Evolutionary conservation across 1,140 invertebrate species (phyloP), one percentile per base, ranked within the genome.

Genomic region (Hypothenemus hampei): DNA sequence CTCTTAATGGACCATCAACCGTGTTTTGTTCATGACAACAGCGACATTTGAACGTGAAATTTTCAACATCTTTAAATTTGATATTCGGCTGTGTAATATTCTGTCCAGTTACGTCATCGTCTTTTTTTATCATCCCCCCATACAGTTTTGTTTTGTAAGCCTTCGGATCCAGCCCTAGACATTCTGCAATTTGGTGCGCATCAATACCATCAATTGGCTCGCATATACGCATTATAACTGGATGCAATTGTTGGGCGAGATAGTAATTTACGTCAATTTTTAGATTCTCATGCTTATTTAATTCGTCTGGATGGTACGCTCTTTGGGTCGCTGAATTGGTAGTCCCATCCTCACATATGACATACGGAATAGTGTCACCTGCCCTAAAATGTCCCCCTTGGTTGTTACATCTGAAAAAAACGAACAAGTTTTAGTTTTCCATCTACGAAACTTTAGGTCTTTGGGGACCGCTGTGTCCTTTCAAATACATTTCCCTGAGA

Each of bases 171-270:
- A 83, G 65, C 71, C 95, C 96, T 45, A 99, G 76, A 69, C 87
- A 86, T 67, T 93, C 83, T 3, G 96, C 96, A 37, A 99, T 82
- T 50, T 88, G 80, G 44, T 85, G 86, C 19, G 88, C 81, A 75
- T 98, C 94, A 46, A 91, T 89, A 2, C 92, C 93, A 61, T 97
- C 91, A 23, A 99, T 91, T 11, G 95, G 95, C 58, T 97, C 93
- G 68, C 92, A 95, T 59, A 99, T 83, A 53, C 97, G 79, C 11
- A 89, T 85, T 46, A 98, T 83, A 0, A 99, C 93, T 0, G 96
- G 96, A 70, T 97, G 92, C 21, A 99, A 81, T 75, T 96, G 92
- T 67, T 89, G 83, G 0, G 83, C 76, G 37, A 95, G 69, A 73
- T 96, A 95, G 72, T 94, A 95, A 50, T 82, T 80, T 2, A 79